These are phyloP conservation scores for Drosophila murphyi DNA, from an alignment of 1,140 invertebrate species.

Conservation along the genomic window DNA sequence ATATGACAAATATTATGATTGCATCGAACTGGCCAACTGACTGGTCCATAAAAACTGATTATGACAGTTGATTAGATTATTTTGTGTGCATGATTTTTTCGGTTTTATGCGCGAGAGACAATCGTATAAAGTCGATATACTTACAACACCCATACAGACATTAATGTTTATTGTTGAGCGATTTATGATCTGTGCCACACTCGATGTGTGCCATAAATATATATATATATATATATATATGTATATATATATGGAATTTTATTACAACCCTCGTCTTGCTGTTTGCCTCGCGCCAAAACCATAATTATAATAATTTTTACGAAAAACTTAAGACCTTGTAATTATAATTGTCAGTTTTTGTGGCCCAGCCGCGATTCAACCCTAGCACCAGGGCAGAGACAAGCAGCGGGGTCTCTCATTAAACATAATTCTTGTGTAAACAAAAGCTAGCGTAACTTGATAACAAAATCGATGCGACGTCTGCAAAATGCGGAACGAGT, in stretches of 20 bases:
- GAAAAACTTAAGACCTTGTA: conserved; percentile 82
- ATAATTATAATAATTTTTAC: conserved; percentile 82
- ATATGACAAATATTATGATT: conserved; percentile 70
- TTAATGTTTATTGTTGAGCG: conserved; percentile 68
- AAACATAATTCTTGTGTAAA: conserved; percentile 82
- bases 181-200: conserved; percentile 67
- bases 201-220: conserved; percentile 60
- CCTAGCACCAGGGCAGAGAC: conserved; percentile 37
- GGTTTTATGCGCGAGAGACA: conserved; percentile 49
- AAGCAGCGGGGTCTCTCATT: conserved; percentile 62
- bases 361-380: conserved; percentile 50
- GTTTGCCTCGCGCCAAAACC: conserved; percentile 21
- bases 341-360: conserved; percentile 81
- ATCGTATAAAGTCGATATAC: conserved; percentile 44
- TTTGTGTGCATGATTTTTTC: conserved; percentile 37
- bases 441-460: conserved; percentile 75
- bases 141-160: conserved; percentile 22
- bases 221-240: neutral
- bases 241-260: conserved; percentile 40
- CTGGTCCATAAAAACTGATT: conserved; percentile 72
- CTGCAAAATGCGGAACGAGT: conserved; percentile 27
- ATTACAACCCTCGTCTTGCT: conserved; percentile 32
- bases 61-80: conserved; percentile 72
- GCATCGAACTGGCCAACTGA: conserved; percentile 19
- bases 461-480: conserved; percentile 74